Conservation (phyloP, 2,888 invertebrate genomes). For the Disparrhopalites patrizii region DNA sequence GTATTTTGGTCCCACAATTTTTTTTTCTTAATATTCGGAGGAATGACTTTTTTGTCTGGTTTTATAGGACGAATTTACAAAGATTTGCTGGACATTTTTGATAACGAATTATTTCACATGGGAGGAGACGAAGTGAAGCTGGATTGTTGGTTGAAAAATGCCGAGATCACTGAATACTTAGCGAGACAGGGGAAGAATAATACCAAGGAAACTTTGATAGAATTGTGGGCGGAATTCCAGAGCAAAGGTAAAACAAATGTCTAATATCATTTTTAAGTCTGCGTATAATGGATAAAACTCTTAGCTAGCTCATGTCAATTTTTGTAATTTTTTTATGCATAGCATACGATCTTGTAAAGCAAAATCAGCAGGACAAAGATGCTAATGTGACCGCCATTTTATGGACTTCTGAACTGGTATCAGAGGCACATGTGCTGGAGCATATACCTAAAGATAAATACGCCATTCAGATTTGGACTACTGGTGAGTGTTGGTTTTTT, state of each 20-base stretch:
- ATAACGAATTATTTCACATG: conserved; percentile 49
- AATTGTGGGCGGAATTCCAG: conserved; percentile 49
- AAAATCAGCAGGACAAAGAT: conserved; percentile 52
- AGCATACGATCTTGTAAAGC: conserved; percentile 60
- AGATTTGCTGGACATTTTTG: conserved; percentile 69
- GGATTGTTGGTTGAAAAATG: conserved; percentile 43
- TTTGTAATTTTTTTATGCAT: not conserved
- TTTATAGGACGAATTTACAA: conserved; percentile 60
- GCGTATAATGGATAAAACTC: too few relatives aligned
- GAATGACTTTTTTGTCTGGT: too few relatives aligned
- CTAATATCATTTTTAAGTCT: too few relatives aligned
- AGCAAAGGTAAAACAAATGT: conserved; percentile 32
- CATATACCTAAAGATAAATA: conserved; percentile 67
- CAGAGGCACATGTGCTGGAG: conserved; percentile 61
- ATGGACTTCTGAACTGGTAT: conserved; percentile 75
- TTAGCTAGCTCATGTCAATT: not conserved
- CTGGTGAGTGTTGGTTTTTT: conserved; percentile 49
- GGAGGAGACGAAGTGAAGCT: conserved; percentile 50
- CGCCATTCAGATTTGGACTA: conserved; percentile 69
- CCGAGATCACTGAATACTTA: conserved; percentile 42
- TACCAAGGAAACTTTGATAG: conserved; percentile 53
- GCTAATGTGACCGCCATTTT: conserved; percentile 63
- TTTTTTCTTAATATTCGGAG: too few relatives aligned
- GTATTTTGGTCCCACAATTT: too few relatives aligned
- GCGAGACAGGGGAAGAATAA: conserved; percentile 38